These are phyloP conservation scores for Antitype chi DNA, from an alignment of 2,888 invertebrate genomes.

Conservation along the genomic window DNA sequence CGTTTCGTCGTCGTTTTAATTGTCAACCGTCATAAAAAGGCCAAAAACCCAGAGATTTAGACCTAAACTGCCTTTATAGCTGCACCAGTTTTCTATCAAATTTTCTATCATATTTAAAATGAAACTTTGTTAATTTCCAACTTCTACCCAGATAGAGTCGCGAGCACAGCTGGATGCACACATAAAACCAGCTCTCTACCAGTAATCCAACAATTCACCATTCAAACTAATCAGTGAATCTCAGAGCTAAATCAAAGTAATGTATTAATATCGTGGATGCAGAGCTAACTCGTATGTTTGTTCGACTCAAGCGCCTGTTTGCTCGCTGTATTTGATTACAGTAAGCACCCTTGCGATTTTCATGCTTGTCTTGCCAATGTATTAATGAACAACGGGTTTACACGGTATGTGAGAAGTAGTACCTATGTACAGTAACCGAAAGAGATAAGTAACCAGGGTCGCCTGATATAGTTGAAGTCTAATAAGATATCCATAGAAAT, in stretches of 20 bases:
- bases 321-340: conserved; percentile 69
- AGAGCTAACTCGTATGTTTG: conserved; percentile 59
- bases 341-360: conserved; percentile 65
- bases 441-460: too few relatives aligned
- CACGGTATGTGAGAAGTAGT: conserved; percentile 7
- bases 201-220: neutral
- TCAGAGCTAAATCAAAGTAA: conserved; percentile 50
- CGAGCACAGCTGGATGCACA: neutral
- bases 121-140: neutral
- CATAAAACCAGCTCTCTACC: neutral
- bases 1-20: too few relatives aligned
- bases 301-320: conserved; percentile 59
- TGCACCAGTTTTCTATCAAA: too few relatives aligned
- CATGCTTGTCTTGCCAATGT: conserved; percentile 69
- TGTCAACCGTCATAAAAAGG: too few relatives aligned
- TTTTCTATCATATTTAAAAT: neutral
- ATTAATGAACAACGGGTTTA: conserved; percentile 61
- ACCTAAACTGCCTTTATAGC: neutral
- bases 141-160: too few relatives aligned
- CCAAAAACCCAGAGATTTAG: too few relatives aligned
- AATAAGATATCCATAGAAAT: too few relatives aligned
- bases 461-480: too few relatives aligned
- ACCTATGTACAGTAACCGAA: neutral
- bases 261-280: conserved; percentile 57
- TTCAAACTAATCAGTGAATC: conserved; percentile 45